phyloP scores from a whole-genome alignment of 1,140 invertebrate genomes.

The Eueides isabella region DNA sequence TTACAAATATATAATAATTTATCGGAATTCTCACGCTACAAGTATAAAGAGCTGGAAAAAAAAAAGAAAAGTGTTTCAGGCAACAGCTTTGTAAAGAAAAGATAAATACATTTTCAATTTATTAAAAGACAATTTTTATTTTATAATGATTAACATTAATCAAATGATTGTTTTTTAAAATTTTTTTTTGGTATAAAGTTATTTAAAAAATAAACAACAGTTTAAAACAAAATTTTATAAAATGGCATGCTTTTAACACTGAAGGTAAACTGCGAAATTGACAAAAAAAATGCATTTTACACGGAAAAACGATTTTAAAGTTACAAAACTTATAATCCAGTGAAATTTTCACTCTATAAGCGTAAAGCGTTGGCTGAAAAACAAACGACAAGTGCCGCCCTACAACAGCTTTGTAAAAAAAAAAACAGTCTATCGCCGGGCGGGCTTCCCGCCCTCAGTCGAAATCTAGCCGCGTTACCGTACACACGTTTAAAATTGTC shows the following conservation, averaged over 20 bases:
- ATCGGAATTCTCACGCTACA: too few species aligned
- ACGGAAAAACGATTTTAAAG: constrained; percentile 29
- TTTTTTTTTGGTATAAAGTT: too few species aligned
- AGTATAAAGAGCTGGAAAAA: too few species aligned
- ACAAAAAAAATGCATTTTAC: not conserved
- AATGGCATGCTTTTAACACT: not conserved
- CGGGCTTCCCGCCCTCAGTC: constrained; percentile 59
- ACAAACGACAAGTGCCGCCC: constrained; percentile 39
- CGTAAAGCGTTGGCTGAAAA: constrained; percentile 37
- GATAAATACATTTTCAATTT: too few species aligned
- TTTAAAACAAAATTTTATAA: too few species aligned
- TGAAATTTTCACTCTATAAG: constrained; percentile 45
- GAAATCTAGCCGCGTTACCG: constrained; percentile 29
- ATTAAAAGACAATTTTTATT: too few species aligned
- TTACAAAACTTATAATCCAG: constrained; percentile 21
- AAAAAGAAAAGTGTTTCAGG: too few species aligned
- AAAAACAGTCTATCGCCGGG: constrained; percentile 41
- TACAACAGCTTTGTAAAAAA: constrained; percentile 44
- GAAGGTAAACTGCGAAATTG: not conserved
- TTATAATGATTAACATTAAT: too few species aligned
- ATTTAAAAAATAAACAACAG: too few species aligned
- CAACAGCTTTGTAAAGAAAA: too few species aligned
- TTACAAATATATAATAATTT: too few species aligned
- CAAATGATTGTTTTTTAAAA: too few species aligned
- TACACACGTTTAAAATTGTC: constrained; percentile 32